Evolutionary conservation across 2,888 invertebrate genomes (phyloP).

Genomic region (Hermodice carunculata): DNA sequence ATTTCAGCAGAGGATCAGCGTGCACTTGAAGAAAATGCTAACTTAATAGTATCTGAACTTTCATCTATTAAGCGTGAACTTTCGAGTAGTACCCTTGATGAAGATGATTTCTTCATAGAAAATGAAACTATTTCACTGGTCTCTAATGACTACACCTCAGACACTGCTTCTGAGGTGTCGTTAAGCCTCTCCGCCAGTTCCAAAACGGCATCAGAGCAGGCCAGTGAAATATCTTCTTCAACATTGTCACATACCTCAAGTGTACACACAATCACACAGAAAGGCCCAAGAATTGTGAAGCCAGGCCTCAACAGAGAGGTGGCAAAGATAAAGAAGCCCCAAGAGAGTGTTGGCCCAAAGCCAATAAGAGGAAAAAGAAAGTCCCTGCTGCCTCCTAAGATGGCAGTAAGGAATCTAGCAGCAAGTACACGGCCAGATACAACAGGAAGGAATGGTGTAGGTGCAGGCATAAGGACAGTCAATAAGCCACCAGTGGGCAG

Average conservation of each 20-base stretch:
- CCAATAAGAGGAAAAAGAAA: constrained; percentile 27
- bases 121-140: constrained; percentile 79
- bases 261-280: constrained; percentile 30
- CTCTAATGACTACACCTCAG: constrained; percentile 81
- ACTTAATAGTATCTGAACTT: constrained; percentile 74
- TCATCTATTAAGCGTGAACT: constrained; percentile 68
- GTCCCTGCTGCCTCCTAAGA: constrained; percentile 44
- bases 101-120: constrained; percentile 73
- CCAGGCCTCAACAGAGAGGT: constrained; percentile 57
- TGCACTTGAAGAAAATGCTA: constrained; percentile 74
- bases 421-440: constrained; percentile 9
- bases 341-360: constrained; percentile 5
- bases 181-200: constrained; percentile 57
- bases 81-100: constrained; percentile 67
- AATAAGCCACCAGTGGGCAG: not conserved
- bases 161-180: constrained; percentile 69
- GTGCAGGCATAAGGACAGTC: no score
- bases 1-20: constrained; percentile 69
- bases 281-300: constrained; percentile 72
- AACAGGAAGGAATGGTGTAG: no score
- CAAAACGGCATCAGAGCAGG: constrained; percentile 41
- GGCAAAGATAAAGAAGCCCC: not conserved
- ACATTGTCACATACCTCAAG: not conserved
- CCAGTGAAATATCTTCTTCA: constrained; percentile 50
- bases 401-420: no score